Conservation (phyloP, 2,113 vertebrate species). For the Parus major region DNA sequence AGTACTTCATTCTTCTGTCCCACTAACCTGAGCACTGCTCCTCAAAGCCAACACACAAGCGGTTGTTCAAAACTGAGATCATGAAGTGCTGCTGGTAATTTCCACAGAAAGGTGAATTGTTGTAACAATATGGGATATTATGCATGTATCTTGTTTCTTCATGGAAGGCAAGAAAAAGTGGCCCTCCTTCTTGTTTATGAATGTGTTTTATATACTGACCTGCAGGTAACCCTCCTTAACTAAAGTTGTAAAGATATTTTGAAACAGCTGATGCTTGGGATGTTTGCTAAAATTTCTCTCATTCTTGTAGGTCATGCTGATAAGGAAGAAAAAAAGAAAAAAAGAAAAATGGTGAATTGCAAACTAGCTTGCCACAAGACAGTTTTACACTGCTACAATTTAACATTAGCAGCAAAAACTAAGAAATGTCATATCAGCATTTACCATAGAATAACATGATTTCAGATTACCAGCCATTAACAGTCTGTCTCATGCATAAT, state of each 20-base stretch:
- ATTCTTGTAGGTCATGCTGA: conserved; percentile 83
- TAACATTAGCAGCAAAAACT: background rate
- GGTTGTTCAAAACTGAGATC: background rate
- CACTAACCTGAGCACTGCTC: fast-evolving
- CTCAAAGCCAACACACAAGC: background rate
- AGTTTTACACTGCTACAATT: background rate
- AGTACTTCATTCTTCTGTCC: background rate
- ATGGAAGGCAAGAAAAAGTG: background rate
- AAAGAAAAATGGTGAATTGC: background rate
- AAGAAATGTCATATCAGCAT: background rate
- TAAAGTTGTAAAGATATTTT: conserved; percentile 80
- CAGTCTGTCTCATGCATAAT: background rate
- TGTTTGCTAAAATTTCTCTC: conserved; percentile 86
- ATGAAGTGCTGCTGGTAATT: background rate
- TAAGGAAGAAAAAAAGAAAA: background rate
- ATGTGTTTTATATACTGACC: conserved; percentile 66
- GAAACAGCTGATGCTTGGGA: conserved; percentile 77
- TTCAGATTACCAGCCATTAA: background rate
- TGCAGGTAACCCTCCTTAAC: conserved; percentile 86
- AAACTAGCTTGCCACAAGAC: background rate
- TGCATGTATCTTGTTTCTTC: background rate
- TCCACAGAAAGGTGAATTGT: background rate
- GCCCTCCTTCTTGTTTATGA: background rate
- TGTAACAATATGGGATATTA: background rate
- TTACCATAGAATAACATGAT: background rate